Base-by-base conservation (phyloP, 1,140 invertebrate species). In the Dendrolimus kikuchii region DNA sequence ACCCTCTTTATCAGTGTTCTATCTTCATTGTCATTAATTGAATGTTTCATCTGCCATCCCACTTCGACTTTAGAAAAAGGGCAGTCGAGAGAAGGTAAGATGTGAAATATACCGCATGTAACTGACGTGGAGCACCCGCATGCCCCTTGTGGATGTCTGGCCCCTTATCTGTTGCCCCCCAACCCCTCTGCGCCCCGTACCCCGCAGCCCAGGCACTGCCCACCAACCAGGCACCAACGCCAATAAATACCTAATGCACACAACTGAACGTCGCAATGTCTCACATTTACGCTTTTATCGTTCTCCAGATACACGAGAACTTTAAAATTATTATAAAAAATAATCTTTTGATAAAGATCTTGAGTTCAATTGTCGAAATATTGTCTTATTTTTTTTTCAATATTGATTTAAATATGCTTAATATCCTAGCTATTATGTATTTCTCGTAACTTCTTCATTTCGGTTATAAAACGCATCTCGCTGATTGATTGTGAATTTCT, bases 1-100 rank as follows among this genome's bases (percentile, higher is more conserved):
- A 23, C 23, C 23, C 23, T 23, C 23, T 23, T 23, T 23, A 23
- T 23, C 60, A 53, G 54, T 69, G 63, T 74, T 62, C 57, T 71
- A 59, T 74, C 57, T 74, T 76, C 79, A 80, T 66, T 70, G 49
- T 75, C 83, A 86, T 86, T 86, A 84, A 86, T 81, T 68, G 52
- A 79, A 83, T 83, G 74, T 86, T 87, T 81, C 78, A 83, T 84
- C 81, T 86, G 86, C 72, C 81, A 84, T 86, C 77, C 74, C 55
- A 71, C 71, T 71, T 79, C 88, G 74, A 89, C 75, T 82, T 73
- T 90, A 94, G 92, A 94, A 94, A 91, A 94, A 93, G 88, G 93
- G 92, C 88, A 94, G 92, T 88, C 89, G 92, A 81, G 93, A 94
- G 83, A 94, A 94, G 92, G 92, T 93, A 92, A 91, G 63, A 64